These are phyloP conservation scores for Clupea harengus DNA, from an alignment of 2,113 vertebrate genomes.

Conservation along the genomic window DNA sequence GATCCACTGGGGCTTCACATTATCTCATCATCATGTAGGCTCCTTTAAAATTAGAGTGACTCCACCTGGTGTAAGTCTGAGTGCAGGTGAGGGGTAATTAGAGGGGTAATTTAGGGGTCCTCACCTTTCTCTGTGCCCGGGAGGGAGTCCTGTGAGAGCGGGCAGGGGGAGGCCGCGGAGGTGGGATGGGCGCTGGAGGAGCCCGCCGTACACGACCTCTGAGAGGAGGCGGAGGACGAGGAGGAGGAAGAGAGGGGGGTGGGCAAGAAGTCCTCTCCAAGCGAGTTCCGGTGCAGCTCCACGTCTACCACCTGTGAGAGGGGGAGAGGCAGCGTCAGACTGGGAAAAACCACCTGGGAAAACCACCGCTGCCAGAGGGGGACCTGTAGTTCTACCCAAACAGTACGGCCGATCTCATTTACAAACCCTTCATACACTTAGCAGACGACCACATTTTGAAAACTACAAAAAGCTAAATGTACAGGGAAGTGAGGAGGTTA, in stretches of 20 bases:
- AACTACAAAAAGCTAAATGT: too few species aligned
- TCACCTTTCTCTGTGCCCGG: slow-evolving; percentile 82
- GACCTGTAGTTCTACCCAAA: too few species aligned
- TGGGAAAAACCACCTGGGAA: neutral
- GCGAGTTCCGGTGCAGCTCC: slow-evolving; percentile 88
- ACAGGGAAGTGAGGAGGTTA: too few species aligned
- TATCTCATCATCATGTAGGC: too few species aligned
- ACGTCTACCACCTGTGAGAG: slow-evolving; percentile 89
- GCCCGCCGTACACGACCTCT: slow-evolving; percentile 67
- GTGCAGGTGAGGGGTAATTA: neutral
- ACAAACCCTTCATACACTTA: too few species aligned
- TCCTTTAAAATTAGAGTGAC: too few species aligned
- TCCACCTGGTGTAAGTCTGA: too few species aligned
- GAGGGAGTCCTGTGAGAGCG: slow-evolving; percentile 70
- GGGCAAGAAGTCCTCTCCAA: slow-evolving; percentile 81
- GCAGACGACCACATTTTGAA: too few species aligned
- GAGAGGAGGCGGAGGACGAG: slow-evolving; percentile 55
- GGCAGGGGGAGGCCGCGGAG: slow-evolving; percentile 72
- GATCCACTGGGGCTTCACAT: too few species aligned
- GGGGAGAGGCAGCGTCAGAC: slow-evolving; percentile 13
- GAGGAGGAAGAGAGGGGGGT: slow-evolving; percentile 73
- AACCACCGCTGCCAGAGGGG: neutral
- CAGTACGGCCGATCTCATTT: too few species aligned
- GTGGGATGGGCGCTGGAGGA: slow-evolving; percentile 61
- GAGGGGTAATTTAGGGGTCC: neutral